A percentile compares a stretch with the other conserved stretches of the same genome.
Evolutionary conservation across 2,113 vertebrate genomes (phyloP).

Genomic region (Corythornis cristatus): DNA sequence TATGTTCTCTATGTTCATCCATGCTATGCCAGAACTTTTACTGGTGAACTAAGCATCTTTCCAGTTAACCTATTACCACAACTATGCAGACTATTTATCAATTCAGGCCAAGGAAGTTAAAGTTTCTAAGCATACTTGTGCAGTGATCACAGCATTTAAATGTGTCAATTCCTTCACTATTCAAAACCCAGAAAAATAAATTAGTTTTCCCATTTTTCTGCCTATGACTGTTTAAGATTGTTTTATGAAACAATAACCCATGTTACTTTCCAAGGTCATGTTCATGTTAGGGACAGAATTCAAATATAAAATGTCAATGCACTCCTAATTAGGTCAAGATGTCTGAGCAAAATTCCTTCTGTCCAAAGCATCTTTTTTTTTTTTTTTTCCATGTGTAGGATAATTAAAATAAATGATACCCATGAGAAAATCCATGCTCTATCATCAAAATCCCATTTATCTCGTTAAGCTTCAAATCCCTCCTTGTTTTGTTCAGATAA

Average conservation of each 20-base stretch:
- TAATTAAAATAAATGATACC: slow-evolving; percentile 63
- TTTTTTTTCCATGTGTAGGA: not conserved
- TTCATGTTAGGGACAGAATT: slow-evolving; percentile 35
- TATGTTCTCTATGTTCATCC: not conserved
- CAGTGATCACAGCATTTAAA: not conserved
- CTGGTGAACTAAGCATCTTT: not conserved
- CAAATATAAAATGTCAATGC: slow-evolving; percentile 58
- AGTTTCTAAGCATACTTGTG: not conserved
- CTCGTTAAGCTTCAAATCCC: slow-evolving; percentile 41
- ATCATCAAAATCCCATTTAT: slow-evolving; percentile 54
- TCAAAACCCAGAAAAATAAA: slow-evolving; percentile 33
- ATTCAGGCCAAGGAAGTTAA: not conserved
- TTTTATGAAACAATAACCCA: slow-evolving; percentile 56
- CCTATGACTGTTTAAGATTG: not conserved
- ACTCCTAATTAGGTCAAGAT: slow-evolving; percentile 64
- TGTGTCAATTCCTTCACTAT: not conserved
- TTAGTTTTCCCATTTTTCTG: not conserved
- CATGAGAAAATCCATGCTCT: slow-evolving; percentile 24
- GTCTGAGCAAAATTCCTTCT: slow-evolving; percentile 51
- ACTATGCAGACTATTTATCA: slow-evolving; percentile 31
- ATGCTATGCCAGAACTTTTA: not conserved
- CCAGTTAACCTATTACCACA: slow-evolving; percentile 23
- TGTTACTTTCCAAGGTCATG: slow-evolving; percentile 40
- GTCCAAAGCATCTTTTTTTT: not conserved
- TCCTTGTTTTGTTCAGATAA: slow-evolving; percentile 6